Base-by-base conservation (phyloP, 2,113 vertebrate species). In the Trachemys scripta region DNA sequence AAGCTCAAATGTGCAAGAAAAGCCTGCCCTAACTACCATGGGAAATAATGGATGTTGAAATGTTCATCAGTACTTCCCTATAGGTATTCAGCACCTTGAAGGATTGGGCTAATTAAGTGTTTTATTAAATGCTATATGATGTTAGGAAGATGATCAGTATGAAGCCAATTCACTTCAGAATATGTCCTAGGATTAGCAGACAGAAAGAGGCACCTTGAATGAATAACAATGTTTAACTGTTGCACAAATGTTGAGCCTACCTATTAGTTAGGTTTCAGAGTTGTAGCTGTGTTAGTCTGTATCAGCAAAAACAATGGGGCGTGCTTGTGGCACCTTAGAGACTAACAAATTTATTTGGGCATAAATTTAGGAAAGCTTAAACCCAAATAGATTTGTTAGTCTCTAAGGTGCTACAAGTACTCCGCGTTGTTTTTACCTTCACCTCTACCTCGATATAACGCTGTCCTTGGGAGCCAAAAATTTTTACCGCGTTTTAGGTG, bases 211-310 rank as follows among this genome's bases (percentile, higher is more conserved):
- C 2, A 38, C 62, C 45, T 79, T 54, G 29, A 78, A 87, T 79
- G 12, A 95, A 85, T 89, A 87, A 89, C 72, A 1, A 1, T 50
- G 7, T 65, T 85, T 51, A 50, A 57, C 6, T 84, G 27, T 51
- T 88, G 47, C 0, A 1, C 51, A 54, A 3, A 1, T 5, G 24
- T 12, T 3, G 91, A 92, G 14, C 4, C 7, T 2, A n/a, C 78
- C 51, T 92, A 72, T 85, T 83, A 81, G 69, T 79, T 12, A 81
- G 72, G 50, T 50, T 50, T 50, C 50, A 50, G 50, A 50, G 50
- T 50, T 50, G 50, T 14, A 50, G 13, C 50, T 50, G 50, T 45
- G 45, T 45, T 45, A 45, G 5, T 45, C 45, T 45, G 45, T 45
- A 45, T 45, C 45, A 45, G 45, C 45, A 45, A 45, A 45, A 45